Base-by-base conservation (phyloP, 1,140 invertebrate species). In the Mycetomoellerius zeteki region DNA sequence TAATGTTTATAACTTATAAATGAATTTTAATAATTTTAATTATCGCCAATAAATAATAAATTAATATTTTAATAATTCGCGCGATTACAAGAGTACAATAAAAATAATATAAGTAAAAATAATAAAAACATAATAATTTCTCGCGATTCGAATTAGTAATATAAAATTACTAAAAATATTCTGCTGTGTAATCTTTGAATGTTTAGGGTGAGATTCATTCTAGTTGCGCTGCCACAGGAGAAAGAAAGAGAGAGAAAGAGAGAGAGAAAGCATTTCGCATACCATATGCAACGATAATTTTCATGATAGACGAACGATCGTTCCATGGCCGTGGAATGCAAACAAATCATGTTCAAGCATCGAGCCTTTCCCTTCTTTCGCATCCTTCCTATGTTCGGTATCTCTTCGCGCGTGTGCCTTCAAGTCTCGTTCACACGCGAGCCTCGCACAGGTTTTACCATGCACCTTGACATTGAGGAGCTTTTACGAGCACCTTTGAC, bases 291-390 rank as follows among this genome's bases (percentile, higher is more conserved):
- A 87, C 72, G 87, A 89, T 91, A 89, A 91, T 91, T 91, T 91
- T 56, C 87, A 88, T 78, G 85, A 81, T 84, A 84, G 88, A 89
- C 85, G 62, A 76, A 88, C 85, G 90, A 87, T 76, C 85, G 80
- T 72, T 82, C 78, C 86, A 76, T 24, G 90, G 81, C 64, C 73
- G 73, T 77, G 89, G 90, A 91, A 91, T 91, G 90, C 89, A 91
- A 91, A 89, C 89, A 89, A 87, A 87, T 89, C 75, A 85, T 86
- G 90, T 85, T 82, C 69, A 54, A 65, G 77, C 82, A 89, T 30
- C 64, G 56, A 86, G 50, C 60, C 60, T 85, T 90, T 72, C 85
- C 80, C 76, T 76, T 87, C 88, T 86, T 88, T 92, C 89, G 85
- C 77, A 67, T 47, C 73, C 81, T 89, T 80, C 81, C 52, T 81